Evolutionary conservation across 2,113 vertebrate genomes (phyloP).

Genomic region (Vanacampus margaritifer): DNA sequence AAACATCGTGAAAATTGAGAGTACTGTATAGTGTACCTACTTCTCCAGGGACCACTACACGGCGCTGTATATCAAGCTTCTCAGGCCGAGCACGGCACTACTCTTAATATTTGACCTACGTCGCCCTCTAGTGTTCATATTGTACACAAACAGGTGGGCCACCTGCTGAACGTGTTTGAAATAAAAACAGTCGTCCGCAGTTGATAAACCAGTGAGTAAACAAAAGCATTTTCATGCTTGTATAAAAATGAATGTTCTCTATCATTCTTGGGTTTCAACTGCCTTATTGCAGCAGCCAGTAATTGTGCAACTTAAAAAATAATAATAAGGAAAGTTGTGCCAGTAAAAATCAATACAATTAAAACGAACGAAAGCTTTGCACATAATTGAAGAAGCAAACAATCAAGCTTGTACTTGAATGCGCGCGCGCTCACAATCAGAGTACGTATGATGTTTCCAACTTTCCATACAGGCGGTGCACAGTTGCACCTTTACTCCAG

Average conservation of each 20-base stretch:
- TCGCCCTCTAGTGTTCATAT: slow-evolving; percentile 41
- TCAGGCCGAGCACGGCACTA: too few relatives aligned
- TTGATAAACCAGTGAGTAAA: not conserved
- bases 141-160: not conserved
- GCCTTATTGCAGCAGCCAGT: not conserved
- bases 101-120: not conserved
- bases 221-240: not conserved
- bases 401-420: not conserved
- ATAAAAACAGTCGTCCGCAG: not conserved
- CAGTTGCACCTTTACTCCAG: slow-evolving; percentile 39
- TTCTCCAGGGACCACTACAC: too few relatives aligned
- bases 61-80: slow-evolving; percentile 5
- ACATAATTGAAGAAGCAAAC: not conserved
- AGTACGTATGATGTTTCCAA: slow-evolving; percentile 3
- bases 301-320: not conserved
- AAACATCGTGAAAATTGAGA: too few relatives aligned
- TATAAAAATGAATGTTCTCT: not conserved
- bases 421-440: not conserved
- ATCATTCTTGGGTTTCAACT: not conserved
- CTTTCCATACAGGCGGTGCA: slow-evolving; percentile 1
- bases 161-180: not conserved
- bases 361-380: not conserved
- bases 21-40: too few relatives aligned
- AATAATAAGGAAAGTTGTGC: not conserved
- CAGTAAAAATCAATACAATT: not conserved